A percentile compares a stretch with the other conserved stretches of the same genome.
Evolutionary conservation across 2,113 vertebrate genomes (phyloP).

Genomic region (Conger conger): DNA sequence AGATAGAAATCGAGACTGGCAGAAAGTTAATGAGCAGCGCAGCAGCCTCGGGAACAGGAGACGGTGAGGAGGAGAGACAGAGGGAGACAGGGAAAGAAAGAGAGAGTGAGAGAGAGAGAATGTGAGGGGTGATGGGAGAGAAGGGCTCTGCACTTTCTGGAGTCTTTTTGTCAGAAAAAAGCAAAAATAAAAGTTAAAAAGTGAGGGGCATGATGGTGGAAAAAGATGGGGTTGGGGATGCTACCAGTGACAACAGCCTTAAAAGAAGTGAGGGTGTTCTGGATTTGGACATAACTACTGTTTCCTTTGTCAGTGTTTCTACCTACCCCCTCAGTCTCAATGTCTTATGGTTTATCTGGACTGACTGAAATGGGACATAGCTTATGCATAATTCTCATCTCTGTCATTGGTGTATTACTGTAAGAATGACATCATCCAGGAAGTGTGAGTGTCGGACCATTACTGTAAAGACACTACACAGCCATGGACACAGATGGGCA

Average conservation of each 20-base stretch:
- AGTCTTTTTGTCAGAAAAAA: background rate
- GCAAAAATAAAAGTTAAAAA: background rate
- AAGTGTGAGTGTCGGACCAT: background rate
- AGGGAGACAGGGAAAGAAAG: background rate
- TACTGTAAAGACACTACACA: background rate
- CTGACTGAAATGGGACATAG: background rate
- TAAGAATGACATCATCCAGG: background rate
- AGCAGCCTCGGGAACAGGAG: slow-evolving; percentile 41
- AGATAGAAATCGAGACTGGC: slow-evolving; percentile 56
- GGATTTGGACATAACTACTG: background rate
- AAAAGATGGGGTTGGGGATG: background rate
- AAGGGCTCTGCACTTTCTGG: background rate
- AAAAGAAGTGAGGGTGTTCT: background rate
- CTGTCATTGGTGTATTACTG: background rate
- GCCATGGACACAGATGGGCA: background rate
- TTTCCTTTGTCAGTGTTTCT: background rate
- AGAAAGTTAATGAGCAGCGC: slow-evolving; percentile 66
- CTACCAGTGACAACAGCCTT: background rate
- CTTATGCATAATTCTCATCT: background rate
- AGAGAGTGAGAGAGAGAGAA: background rate
- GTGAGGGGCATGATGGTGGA: too few relatives aligned
- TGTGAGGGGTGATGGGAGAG: background rate
- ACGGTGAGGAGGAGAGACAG: background rate
- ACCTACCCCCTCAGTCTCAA: background rate
- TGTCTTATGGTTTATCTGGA: background rate